Percentiles rank a stretch among this genome's conserved stretches.
Evolutionary conservation across 1,140 invertebrate genomes (phyloP).

Genomic region (Chironomus tepperi): DNA sequence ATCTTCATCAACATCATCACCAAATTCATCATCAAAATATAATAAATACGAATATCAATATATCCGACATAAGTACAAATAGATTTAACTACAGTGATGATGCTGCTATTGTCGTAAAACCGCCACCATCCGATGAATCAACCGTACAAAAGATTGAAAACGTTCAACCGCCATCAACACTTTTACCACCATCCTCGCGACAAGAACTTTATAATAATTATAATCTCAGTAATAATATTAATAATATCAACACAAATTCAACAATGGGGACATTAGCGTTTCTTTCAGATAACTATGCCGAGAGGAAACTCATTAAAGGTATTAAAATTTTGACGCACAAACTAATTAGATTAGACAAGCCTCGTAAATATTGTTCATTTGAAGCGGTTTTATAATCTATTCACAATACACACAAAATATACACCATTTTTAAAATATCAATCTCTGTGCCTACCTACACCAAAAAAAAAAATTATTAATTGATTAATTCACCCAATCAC

Average conservation of each 20-base stretch:
- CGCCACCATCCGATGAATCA: not conserved
- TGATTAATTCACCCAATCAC: too few species aligned
- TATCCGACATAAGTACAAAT: conserved; percentile 14
- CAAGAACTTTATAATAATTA: not conserved
- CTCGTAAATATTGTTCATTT: too few species aligned
- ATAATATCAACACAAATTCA: not conserved
- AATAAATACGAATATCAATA: not conserved
- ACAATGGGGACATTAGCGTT: not conserved
- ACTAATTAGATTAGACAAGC: too few species aligned
- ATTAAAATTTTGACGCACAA: not conserved
- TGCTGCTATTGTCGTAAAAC: not conserved
- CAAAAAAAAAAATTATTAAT: too few species aligned
- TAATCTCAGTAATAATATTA: not conserved
- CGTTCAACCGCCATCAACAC: not conserved
- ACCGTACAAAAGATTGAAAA: not conserved
- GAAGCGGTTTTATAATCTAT: too few species aligned
- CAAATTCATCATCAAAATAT: not conserved
- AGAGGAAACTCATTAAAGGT: conserved; percentile 38
- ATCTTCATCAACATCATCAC: not conserved
- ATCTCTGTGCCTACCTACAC: too few species aligned
- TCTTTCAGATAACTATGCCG: conserved; percentile 29
- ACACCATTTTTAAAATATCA: too few species aligned
- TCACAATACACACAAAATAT: too few species aligned
- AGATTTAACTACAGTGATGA: conserved; percentile 17
- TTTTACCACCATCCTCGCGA: not conserved